Base-by-base conservation (phyloP, 2,113 vertebrate species). In the Chaenogobius annularis region DNA sequence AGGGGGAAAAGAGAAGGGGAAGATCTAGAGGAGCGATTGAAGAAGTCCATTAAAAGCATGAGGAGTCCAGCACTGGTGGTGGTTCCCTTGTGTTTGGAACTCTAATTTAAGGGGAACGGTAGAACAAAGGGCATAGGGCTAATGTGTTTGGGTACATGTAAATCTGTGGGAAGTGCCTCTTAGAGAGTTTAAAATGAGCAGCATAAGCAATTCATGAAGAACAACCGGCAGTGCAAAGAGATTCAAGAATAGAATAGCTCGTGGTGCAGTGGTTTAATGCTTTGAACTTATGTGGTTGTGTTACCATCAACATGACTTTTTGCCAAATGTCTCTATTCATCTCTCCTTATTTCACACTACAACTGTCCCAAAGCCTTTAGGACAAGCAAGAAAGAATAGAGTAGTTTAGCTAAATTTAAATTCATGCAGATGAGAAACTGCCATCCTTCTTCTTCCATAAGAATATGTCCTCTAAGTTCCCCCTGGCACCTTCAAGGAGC, bases 101-200 rank as follows among this genome's bases (percentile, higher is more conserved):
- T 59, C 64, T 88, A 85, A 85, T 87, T 83, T 74, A 64, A 68
- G 10, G 62, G 80, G 65, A 43, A 54, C 64, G 19, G 14, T 15
- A 35, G 73, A 37, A 65, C 62, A 80, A 75, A 62, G 74, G 69
- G 35, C 52, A 72, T 40, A 66, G 74, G 69, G 71, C 67, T 67
- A 70, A 74, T 78, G 69, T 75, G 58, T 73, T 65, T 48, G 22
- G 48, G 69, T 68, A 50, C 26, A 65, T 80, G 73, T 81, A 56
- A 77, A 65, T 75, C n/a, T 71, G 66, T 66, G 35, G 81, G 78
- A 83, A 83, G 44, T 83, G 79, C 75, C 69, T 75, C 55, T 23
- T 85, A 67, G 71, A 62, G 52, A 14, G 65, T 69, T 69, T 78
- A 31, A 75, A 87, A 79, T 17, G 17, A 50, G 48, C 48, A 17